Evolutionary conservation across 2,113 vertebrate species (phyloP), one percentile per base, ranked within the genome.

Genomic region (Elephantulus edwardii): DNA sequence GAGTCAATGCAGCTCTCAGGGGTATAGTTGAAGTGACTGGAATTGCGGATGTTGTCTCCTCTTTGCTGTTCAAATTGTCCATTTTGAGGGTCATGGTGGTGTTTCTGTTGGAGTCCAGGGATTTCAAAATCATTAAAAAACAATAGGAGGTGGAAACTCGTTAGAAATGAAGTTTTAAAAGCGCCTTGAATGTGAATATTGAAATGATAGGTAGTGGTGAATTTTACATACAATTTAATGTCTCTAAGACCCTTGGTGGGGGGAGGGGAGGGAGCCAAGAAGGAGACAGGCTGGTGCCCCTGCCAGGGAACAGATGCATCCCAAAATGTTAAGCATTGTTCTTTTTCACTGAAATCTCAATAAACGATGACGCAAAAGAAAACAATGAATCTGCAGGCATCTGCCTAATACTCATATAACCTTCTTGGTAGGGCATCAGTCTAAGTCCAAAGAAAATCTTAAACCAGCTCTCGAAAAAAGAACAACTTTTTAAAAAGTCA

Each of bases 1-100:
- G 95, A 46, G 38, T 64, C 91, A 95, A 88, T 30, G 91, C 0
- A 2, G 94, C 88, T 90, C 90, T 90, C 92, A 94, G 83, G 71
- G 94, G 88, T 30, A 83, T 30, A 19, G 83, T 88, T 14, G 85
- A 26, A 33, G 2, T 54, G 54, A 72, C 1, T 0, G 66, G 62
- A 35, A 90, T 95, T 40, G 26, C 42, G 0, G 3, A 66, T 64
- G 60, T 16, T 24, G 2, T 85, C 64, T 71, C 85, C 33, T 60
- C 0, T 1, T 0, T 70, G 56, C 42, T 80, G 50, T 16, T 42
- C 78, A 20, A 72, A 22, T 44, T 30, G 33, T 60, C 48, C 52
- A 14, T 76, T 44, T 74, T 19, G 66, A 16, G 77, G 74, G 70
- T 46, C 56, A 72, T 7, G 1, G n/a, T 6, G 14, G 30, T 66